Percentiles rank a stretch among this genome's conserved stretches.
Evolutionary conservation across 2,888 invertebrate genomes (phyloP).

Genomic region (Iselma pallidipennis): DNA sequence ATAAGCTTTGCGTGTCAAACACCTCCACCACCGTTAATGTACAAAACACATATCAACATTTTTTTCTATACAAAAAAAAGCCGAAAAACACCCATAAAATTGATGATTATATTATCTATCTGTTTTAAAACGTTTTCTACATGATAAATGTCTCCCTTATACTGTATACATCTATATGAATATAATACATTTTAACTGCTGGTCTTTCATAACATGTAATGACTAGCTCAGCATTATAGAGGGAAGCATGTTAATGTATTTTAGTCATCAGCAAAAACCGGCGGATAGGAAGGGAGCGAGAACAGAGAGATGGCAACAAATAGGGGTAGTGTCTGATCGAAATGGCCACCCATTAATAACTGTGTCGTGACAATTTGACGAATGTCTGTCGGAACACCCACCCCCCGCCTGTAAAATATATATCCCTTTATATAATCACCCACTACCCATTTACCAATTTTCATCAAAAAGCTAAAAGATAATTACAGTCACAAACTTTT

Average conservation of each 20-base stretch:
- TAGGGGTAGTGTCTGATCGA: constrained; percentile 47
- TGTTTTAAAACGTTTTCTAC: constrained; percentile 36
- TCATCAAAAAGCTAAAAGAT: background rate
- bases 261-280: constrained; percentile 48
- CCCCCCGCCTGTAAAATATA: constrained; percentile 47
- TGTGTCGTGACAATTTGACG: constrained; percentile 54
- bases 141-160: constrained; percentile 47
- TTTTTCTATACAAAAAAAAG: background rate
- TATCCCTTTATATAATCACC: background rate
- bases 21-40: background rate
- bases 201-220: constrained; percentile 53
- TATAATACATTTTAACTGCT: constrained; percentile 50
- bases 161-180: constrained; percentile 31
- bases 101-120: constrained; percentile 26
- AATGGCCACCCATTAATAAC: constrained; percentile 53
- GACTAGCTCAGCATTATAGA: constrained; percentile 50
- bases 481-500: background rate
- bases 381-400: constrained; percentile 61
- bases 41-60: background rate
- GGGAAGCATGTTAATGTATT: constrained; percentile 54
- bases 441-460: background rate
- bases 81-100: constrained; percentile 5
- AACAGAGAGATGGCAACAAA: constrained; percentile 28
- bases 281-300: constrained; percentile 27
- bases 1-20: background rate